Conservation (phyloP, 2,797 vertebrate genomes). For the Podarcis lilfordi region DNA sequence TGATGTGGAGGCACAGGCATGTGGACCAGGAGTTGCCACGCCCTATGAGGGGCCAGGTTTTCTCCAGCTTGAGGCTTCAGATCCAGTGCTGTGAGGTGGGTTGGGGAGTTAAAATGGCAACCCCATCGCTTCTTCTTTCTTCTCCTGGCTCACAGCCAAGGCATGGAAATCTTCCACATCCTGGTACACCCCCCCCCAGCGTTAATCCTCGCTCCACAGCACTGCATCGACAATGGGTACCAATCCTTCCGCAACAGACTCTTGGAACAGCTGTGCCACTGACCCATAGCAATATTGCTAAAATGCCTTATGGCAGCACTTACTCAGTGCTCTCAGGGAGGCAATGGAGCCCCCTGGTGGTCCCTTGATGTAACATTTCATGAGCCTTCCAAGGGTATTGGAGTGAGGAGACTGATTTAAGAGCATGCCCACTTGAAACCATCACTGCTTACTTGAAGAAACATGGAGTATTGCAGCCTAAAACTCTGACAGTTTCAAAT, state of each 20-base stretch:
- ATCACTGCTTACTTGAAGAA: neutral
- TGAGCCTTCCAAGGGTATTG: neutral
- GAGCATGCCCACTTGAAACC: neutral
- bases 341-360: slow-evolving; percentile 10
- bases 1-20: neutral
- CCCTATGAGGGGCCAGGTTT: neutral
- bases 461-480: neutral
- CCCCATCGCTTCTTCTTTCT: neutral
- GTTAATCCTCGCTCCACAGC: neutral
- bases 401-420: neutral
- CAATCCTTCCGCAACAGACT: neutral
- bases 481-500: neutral
- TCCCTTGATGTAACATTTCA: neutral
- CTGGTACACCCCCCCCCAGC: neutral
- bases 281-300: neutral
- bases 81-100: neutral
- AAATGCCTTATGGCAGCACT: neutral
- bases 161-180: neutral
- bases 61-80: neutral
- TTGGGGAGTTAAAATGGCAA: neutral
- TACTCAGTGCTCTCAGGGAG: neutral
- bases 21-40: no score
- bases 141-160: neutral
- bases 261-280: neutral
- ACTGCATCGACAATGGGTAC: neutral